Evolutionary conservation across 2,888 invertebrate species (phyloP), one percentile per base, ranked within the genome.

Genomic region (Ganaspis brasiliensis): DNA sequence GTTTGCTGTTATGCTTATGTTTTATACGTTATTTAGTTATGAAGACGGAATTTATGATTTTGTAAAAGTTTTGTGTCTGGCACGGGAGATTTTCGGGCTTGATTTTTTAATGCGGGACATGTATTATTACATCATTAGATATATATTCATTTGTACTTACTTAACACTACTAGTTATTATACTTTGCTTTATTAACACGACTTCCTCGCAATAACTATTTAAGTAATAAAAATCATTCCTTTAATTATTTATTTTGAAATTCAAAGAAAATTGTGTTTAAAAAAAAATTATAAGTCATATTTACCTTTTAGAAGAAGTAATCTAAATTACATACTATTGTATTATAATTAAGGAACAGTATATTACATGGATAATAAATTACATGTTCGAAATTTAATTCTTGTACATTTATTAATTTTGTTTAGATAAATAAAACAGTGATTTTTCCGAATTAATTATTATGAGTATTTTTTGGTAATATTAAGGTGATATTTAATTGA

Each of bases 161-260:
- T 45, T 67, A 63, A 37, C 61, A 21, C 10, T 63, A 67, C 2
- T 67, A 24, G 14, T 45, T 37, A 21, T 45, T 67, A 26, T 9
- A 24, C 21, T 40, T 21, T 45, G 45, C 52, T 52, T 52, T 52
- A 45, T 37, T 61, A 19, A 10, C 14, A 61, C 2, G 2, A 14
- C 24, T 45, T 67, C 35, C 21, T 67, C 24, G 67, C 67, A 67
- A 67, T 67, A 67, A 67, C 37, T 67, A 67, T 67, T 67, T 67
- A 45, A 40, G 0, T 45, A 67, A 67, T 67, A 67, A 67, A 67
- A 24, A 1, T 2, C 14, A 45, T 14, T 37, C 14, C 14, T 21
- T 16, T 63, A 37, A n/a, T 45, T 67, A 67, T 24, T 67, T 67
- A 63, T 21, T 40, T 63, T 4, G 6, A 4, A 19, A 57, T 1